Evolutionary conservation across 2,113 vertebrate species (phyloP).

Genomic region (Panurus biarmicus): DNA sequence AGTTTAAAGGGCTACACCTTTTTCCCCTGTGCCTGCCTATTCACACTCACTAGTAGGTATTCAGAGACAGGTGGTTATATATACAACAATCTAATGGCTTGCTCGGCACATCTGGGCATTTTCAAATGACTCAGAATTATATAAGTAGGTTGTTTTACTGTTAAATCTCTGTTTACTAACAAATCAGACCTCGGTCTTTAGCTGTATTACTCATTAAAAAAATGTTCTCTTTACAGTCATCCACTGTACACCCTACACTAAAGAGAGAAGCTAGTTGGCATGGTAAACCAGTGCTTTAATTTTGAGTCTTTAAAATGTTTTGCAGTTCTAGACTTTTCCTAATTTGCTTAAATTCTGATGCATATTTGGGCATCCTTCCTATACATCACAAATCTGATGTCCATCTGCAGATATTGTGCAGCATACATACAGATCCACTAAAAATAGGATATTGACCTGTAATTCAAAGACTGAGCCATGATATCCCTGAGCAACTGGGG

Average conservation of each 20-base stretch:
- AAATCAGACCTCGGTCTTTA: background rate
- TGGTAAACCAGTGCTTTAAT: background rate
- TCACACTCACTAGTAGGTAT: background rate
- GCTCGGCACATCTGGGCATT: background rate
- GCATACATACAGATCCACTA: background rate
- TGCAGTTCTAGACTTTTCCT: background rate
- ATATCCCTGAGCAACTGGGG: background rate
- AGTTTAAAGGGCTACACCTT: background rate
- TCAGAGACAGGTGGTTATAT: background rate
- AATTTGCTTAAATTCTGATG: background rate
- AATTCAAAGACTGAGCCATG: background rate
- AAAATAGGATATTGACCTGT: background rate
- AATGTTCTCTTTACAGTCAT: background rate
- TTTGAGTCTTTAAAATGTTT: background rate
- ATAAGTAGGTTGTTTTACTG: background rate
- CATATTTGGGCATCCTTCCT: background rate
- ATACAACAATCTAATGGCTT: background rate
- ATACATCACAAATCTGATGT: background rate
- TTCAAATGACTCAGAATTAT: background rate
- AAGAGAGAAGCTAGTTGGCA: background rate
- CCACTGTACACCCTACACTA: background rate
- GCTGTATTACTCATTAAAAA: background rate
- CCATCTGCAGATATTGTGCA: background rate
- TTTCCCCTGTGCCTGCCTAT: background rate
- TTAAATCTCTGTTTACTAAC: background rate